phyloP scores from a whole-genome alignment of 2,113 vertebrate genomes.

The Thymallus thymallus region DNA sequence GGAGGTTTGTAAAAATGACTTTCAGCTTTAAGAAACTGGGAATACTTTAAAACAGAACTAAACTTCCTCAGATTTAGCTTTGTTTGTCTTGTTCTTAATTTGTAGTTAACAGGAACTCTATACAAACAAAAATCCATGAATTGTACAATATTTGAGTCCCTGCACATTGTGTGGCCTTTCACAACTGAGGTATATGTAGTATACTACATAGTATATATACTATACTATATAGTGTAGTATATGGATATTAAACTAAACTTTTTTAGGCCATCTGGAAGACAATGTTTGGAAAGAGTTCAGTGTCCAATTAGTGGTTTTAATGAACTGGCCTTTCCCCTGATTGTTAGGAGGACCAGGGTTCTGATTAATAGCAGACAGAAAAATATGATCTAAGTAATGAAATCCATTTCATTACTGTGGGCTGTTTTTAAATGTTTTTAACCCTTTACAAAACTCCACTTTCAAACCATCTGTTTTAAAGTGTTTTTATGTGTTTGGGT shows the following conservation, averaged over 20 bases:
- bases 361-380: slow-evolving; percentile 35
- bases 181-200: too few species aligned
- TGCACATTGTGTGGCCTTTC: not conserved
- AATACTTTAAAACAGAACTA: slow-evolving; percentile 24
- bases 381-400: slow-evolving; percentile 37
- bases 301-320: slow-evolving; percentile 38
- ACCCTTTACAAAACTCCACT: not conserved
- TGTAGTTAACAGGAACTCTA: not conserved
- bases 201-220: too few species aligned
- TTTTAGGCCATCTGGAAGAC: slow-evolving; percentile 17
- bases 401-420: too few species aligned
- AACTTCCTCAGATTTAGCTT: slow-evolving; percentile 31
- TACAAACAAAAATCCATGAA: too few species aligned
- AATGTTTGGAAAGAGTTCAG: slow-evolving; percentile 36
- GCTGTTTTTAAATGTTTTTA: too few species aligned
- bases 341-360: slow-evolving; percentile 23
- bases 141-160: not conserved
- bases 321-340: too few species aligned
- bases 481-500: not conserved
- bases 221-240: too few species aligned
- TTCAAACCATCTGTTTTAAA: not conserved
- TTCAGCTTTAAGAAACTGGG: slow-evolving; percentile 23
- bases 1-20: slow-evolving; percentile 13
- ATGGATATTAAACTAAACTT: slow-evolving; percentile 28
- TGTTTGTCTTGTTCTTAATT: slow-evolving; percentile 37